These are phyloP conservation scores for Tachystola acroxantha DNA, from an alignment of 2,888 invertebrate species.

Conservation along the genomic window DNA sequence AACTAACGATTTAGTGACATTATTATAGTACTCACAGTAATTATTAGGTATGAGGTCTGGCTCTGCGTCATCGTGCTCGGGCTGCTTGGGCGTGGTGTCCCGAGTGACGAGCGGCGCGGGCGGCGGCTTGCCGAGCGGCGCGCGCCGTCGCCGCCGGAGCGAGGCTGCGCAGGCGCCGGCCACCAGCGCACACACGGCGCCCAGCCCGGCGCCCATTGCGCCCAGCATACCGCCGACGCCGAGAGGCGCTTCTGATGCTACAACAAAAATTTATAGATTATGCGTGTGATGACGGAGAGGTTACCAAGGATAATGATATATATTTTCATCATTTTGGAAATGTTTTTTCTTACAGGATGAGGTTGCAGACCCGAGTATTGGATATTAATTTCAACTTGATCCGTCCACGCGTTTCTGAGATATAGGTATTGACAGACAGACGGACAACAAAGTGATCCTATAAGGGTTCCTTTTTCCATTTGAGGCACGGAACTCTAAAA, in stretches of 20 bases:
- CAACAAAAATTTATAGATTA: constrained; percentile 5
- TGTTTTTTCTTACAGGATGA: too few relatives aligned
- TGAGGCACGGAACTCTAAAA: too few relatives aligned
- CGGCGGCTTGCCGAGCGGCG: constrained; percentile 34
- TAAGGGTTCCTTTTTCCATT: too few relatives aligned
- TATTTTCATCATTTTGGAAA: too few relatives aligned
- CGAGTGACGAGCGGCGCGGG: constrained; percentile 28
- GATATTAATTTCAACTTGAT: too few relatives aligned
- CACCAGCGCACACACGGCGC: constrained; percentile 44
- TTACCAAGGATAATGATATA: too few relatives aligned
- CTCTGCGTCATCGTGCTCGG: constrained; percentile 61
- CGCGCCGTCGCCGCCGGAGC: constrained; percentile 42
- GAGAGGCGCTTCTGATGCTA: constrained; percentile 53
- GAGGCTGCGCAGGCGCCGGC: constrained; percentile 47
- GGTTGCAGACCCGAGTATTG: too few relatives aligned
- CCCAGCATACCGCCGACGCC: constrained; percentile 53
- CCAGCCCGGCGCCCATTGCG: constrained; percentile 44
- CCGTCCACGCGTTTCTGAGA: too few relatives aligned
- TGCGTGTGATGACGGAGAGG: too few relatives aligned
- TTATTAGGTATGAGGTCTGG: constrained; percentile 70
- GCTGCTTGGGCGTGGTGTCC: constrained; percentile 25
- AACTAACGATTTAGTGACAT: too few relatives aligned
- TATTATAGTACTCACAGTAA: constrained; percentile 34
- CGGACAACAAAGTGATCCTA: too few relatives aligned
- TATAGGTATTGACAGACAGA: too few relatives aligned